Evolutionary conservation across 2,888 invertebrate species (phyloP), one percentile per base, ranked within the genome.

Genomic region (Microchrysa polita): DNA sequence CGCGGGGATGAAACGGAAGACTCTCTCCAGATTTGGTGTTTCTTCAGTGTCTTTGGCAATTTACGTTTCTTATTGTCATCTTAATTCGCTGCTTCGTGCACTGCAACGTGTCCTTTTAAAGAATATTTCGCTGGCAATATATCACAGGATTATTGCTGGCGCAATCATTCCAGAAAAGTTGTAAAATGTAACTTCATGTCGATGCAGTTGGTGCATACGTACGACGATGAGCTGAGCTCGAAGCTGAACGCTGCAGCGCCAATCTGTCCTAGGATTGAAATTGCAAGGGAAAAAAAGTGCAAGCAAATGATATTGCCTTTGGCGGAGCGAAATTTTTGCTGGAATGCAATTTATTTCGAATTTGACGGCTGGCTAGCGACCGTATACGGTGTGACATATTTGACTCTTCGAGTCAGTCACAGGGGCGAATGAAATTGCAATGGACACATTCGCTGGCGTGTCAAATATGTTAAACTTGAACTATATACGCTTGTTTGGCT

Each of bases 341-440:
- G 27, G 65, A 65, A 65, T 65, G 44, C 48, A 65, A 65, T 65
- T 65, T 65, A 65, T 65, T 65, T 65, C 22, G 27, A 48, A 48
- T 48, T 65, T 65, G 65, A 48, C 65, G 34, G 14, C 44, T 48
- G 48, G n/a, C n/a, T 48, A 20, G 22, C 44, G 42, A 65, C 44
- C 14, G 18, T 48, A 20, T 22, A n/a, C 48, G n/a, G n/a, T 48
- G 48, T 12, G 16, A 48, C 48, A n/a, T 10, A 48, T 48, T 48
- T 4, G 16, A n/a, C 27, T 34, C n/a, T n/a, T n/a, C n/a, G 48
- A n/a, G 48, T 48, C 48, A 34, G 27, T n/a, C 48, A 10, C 4
- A 48, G 12, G 12, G 12, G 12, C 48, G 48, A 48, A 48, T 10
- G 48, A 48, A 10, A 48, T 48, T 48, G 48, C 48, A 34, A 34